Conservation (phyloP, 1,140 invertebrate species). For the Saccostrea glomerata region DNA sequence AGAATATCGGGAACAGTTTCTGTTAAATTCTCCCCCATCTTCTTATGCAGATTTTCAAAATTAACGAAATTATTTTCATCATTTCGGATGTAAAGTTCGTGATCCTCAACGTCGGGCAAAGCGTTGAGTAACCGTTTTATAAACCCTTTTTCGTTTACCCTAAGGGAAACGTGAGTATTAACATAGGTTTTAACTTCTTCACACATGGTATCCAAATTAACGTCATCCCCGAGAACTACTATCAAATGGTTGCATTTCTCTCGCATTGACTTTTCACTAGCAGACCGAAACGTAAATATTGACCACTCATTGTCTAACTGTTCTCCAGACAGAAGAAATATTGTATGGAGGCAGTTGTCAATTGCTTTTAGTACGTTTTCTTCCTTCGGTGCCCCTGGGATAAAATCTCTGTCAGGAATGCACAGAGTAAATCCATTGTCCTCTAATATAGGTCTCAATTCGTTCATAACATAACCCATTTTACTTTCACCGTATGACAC, state of each 20-base stretch:
- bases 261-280: slow-evolving; percentile 62
- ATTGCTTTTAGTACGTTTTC: slow-evolving; percentile 69
- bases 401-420: slow-evolving; percentile 66
- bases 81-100: background rate
- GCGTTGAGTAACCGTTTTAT: slow-evolving; percentile 56
- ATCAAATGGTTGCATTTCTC: slow-evolving; percentile 62
- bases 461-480: slow-evolving; percentile 57
- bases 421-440: slow-evolving; percentile 56
- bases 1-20: background rate
- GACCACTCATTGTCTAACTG: slow-evolving; percentile 66
- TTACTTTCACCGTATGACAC: slow-evolving; percentile 64
- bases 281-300: slow-evolving; percentile 64
- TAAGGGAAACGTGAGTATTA: slow-evolving; percentile 57
- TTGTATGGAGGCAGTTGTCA: slow-evolving; percentile 53
- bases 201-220: slow-evolving; percentile 50
- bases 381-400: slow-evolving; percentile 64
- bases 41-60: background rate
- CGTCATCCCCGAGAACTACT: slow-evolving; percentile 53
- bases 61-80: slow-evolving; percentile 10
- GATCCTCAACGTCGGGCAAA: slow-evolving; percentile 42
- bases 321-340: slow-evolving; percentile 62
- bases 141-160: slow-evolving; percentile 57
- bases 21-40: background rate
- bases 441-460: slow-evolving; percentile 57
- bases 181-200: slow-evolving; percentile 61